These are phyloP conservation scores for Rugalucina vietnamica DNA, from an alignment of 2,888 invertebrate species.

Conservation along the genomic window DNA sequence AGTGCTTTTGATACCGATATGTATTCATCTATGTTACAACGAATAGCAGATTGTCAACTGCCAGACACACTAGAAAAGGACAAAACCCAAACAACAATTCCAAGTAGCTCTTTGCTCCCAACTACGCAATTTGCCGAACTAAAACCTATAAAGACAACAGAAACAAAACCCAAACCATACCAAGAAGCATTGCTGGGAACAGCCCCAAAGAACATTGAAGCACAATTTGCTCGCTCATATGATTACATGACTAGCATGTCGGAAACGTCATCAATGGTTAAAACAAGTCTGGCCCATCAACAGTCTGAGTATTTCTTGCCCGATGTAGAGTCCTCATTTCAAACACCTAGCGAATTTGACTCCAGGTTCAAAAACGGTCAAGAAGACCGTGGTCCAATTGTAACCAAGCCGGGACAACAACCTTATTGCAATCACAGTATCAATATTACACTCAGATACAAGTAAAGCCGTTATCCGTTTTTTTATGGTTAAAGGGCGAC, in stretches of 20 bases:
- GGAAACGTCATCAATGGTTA: neutral
- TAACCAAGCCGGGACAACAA: slow-evolving; percentile 36
- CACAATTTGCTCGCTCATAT: slow-evolving; percentile 22
- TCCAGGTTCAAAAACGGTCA: neutral
- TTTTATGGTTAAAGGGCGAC: too few species aligned
- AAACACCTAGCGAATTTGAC: neutral
- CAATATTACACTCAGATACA: slow-evolving; percentile 79
- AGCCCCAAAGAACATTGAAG: slow-evolving; percentile 44
- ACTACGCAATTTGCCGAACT: slow-evolving; percentile 69
- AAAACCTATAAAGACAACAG: slow-evolving; percentile 58
- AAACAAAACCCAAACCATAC: slow-evolving; percentile 37
- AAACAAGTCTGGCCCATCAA: neutral
- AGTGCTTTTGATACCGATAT: slow-evolving; percentile 58
- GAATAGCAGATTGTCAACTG: slow-evolving; percentile 43
- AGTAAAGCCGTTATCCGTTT: too few species aligned
- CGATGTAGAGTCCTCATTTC: neutral
- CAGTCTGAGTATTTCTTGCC: neutral
- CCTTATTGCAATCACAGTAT: slow-evolving; percentile 77
- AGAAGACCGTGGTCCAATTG: neutral
- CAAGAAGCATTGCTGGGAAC: slow-evolving; percentile 49
- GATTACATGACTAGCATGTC: slow-evolving; percentile 9
- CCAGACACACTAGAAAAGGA: slow-evolving; percentile 22
- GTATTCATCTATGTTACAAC: slow-evolving; percentile 56
- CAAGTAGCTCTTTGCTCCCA: slow-evolving; percentile 25
- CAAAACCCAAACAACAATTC: slow-evolving; percentile 18